These are phyloP conservation scores for Pogonophryne albipinna DNA, from an alignment of 2,797 vertebrate genomes.

Conservation along the genomic window DNA sequence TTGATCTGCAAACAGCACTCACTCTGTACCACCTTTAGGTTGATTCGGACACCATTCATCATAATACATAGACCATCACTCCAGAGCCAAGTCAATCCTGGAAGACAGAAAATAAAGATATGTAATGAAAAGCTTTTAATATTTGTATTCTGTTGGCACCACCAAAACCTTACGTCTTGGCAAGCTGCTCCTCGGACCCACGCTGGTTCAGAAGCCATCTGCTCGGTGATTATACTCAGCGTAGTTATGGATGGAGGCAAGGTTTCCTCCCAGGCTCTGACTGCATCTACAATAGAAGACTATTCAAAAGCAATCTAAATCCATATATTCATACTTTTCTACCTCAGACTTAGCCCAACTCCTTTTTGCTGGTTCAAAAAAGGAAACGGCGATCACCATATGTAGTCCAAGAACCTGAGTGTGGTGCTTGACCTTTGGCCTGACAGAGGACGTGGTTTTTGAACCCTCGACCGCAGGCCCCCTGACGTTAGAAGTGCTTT, in stretches of 20 bases:
- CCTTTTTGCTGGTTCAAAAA: not conserved
- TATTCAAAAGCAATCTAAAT: not conserved
- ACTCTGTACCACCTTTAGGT: not conserved
- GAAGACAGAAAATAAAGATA: not conserved
- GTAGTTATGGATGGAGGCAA: not conserved
- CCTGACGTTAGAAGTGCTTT: not conserved
- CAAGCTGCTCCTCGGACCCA: not conserved
- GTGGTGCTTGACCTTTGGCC: too few relatives aligned
- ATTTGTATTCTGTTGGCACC: not conserved
- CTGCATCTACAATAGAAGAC: not conserved
- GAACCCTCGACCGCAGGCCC: too few relatives aligned
- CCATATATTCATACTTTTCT: not conserved
- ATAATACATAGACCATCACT: not conserved
- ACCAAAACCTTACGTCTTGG: not conserved
- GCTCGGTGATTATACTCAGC: not conserved
- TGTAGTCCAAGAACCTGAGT: not conserved
- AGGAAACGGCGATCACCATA: not conserved
- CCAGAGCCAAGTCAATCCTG: not conserved
- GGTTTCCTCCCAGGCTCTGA: not conserved
- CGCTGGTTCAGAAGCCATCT: fast-evolving
- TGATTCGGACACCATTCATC: not conserved
- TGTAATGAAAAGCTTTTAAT: not conserved
- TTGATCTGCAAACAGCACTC: not conserved
- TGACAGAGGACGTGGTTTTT: too few relatives aligned
- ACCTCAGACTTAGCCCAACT: not conserved